Conservation (phyloP, 2,797 vertebrate genomes). For the Neoniphon sammara region DNA sequence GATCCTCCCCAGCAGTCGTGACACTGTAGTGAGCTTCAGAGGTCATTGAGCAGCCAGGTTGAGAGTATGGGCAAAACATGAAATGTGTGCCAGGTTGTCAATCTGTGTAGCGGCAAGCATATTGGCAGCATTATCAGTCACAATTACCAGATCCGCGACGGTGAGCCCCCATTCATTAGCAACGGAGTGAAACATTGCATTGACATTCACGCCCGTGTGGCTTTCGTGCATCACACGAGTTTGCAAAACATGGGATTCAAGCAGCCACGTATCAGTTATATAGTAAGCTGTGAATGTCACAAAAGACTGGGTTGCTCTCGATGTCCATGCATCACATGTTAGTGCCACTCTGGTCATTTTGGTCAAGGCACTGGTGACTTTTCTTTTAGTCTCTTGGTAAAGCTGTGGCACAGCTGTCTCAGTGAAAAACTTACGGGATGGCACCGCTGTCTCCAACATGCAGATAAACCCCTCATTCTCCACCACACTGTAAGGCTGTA, state of each 20-base stretch:
- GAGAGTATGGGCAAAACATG: no score
- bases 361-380: not conserved
- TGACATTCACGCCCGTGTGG: no score
- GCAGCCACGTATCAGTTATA: constrained; percentile 5
- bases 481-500: no score
- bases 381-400: not conserved
- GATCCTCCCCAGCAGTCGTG: constrained; percentile 7
- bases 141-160: no score
- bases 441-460: no score
- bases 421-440: no score
- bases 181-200: not conserved
- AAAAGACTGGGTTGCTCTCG: constrained; percentile 2
- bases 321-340: constrained; percentile 22
- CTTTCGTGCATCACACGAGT: constrained; percentile 25
- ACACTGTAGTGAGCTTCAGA: constrained; percentile 11
- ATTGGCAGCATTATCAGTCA: no score
- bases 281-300: constrained; percentile 4
- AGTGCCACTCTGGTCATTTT: not conserved
- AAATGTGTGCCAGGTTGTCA: no score
- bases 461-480: no score
- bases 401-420: no score
- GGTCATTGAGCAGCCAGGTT: constrained; percentile 7
- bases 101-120: no score
- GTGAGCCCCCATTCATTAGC: constrained; percentile 15
- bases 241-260: constrained; percentile 3